Evolutionary conservation across 2,113 vertebrate genomes (phyloP), one percentile per base, ranked within the genome.

Genomic region (Phyllopteryx taeniolatus): DNA sequence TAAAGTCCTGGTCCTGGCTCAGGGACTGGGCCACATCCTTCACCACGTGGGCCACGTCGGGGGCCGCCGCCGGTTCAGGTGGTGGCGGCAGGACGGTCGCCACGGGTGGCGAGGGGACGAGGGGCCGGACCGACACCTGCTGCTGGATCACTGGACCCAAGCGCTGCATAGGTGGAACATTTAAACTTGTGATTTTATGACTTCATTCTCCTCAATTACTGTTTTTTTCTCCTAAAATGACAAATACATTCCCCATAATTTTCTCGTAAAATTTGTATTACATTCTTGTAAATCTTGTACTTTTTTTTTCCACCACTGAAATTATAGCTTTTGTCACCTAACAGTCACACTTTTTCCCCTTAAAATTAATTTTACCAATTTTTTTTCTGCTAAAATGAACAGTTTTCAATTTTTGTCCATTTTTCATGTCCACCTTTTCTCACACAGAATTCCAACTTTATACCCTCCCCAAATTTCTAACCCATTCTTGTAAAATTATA

Each of bases 1-100:
- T 85, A 67, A 91, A 91, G 82, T 77, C 84, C 74, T 92, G 88
- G 83, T 87, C 91, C 60, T 82, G 87, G 72, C 77, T 68, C 81
- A 81, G 39, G 22, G 82, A 76, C 49, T 83, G 74, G 65, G 80
- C 67, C 70, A 75, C 83, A 82, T 86, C 85, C 42, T 91, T 89
- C 77, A 80, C 81, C 14, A 51, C 84, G 42, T 80, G 87, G 70
- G 65, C 85, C 69, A 86, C 64, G 35, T 89, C 87, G 44, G 88
- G 75, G n/a, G 46, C 80, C 62, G 74, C 76, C 19, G 83, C 65
- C 2, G 78, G 72, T 15, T 90, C 86, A 5, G 85, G 69, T 6
- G 85, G 78, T 22, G 87, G 71, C 71, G 89, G 90, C 42, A 90
- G 83, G 60, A 91, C 72, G 0, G 90, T 71, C 14, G 91, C 71